Base-by-base conservation (phyloP, 2,113 vertebrate species). In the Lota lota region DNA sequence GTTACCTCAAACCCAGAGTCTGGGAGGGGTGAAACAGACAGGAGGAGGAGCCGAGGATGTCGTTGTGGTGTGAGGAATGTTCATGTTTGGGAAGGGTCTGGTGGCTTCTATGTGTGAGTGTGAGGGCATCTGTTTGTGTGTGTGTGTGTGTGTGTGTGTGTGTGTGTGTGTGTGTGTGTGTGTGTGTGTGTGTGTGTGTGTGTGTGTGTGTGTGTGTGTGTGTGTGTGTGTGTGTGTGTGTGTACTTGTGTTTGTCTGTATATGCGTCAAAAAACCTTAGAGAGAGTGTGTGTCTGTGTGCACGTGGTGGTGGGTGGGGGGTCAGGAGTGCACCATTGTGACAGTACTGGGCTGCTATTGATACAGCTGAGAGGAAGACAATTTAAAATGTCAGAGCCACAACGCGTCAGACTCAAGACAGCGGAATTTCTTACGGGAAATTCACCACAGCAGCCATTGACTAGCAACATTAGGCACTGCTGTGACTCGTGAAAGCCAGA, bases 11-110 rank as follows among this genome's bases (percentile, higher is more conserved):
- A 47, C 40, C 40, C 40, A 14, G 40, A 14, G 40, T 47, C 40
- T 47, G 40, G 77, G 67, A 64, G 79, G 80, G 73, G n/a, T 6
- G 53, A n/a, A 18, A 5, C 84, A 84, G 7, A 5, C 60, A 61
- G 63, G 86, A 79, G 69, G 76, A 77, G 68, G 64, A 69, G 70
- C 57, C 0, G 3, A 54, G 71, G 75, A 63, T 88, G 69, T 83
- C 85, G 77, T 82, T 75, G 12, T 3, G 57, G 81, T 88, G 80
- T 87, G 83, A 89, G 75, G 83, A 90, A 89, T 89, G 82, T 70
- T 64, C 61, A 56, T 73, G 62, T 91, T 88, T 79, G 81, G 83
- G 76, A 80, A 87, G 22, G 33, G 75, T 85, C 83, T 87, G 77
- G 76, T 81, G 79, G 82, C 84, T 85, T 72, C 75, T 75, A 73